Conservation (phyloP, 2,113 vertebrate species). For the Clarias magur region DNA sequence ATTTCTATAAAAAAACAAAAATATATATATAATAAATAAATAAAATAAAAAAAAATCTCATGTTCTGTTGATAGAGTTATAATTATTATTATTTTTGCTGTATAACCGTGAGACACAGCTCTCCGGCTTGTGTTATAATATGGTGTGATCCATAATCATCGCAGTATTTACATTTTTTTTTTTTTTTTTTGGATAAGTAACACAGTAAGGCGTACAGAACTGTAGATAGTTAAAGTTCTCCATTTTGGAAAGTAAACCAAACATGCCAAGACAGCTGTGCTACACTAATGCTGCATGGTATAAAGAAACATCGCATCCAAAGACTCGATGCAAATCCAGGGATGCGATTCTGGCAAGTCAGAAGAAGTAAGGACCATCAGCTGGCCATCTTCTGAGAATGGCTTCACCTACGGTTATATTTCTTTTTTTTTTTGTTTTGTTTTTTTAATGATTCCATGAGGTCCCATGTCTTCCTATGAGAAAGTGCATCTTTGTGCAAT, state of each 20-base stretch:
- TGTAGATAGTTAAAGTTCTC: neutral
- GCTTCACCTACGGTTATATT: neutral
- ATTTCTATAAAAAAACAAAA: neutral
- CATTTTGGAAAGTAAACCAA: conserved; percentile 9
- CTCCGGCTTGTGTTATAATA: neutral
- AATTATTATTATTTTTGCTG: neutral
- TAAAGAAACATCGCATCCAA: neutral
- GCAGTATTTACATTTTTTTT: neutral
- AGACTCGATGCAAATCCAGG: neutral
- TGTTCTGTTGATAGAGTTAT: neutral
- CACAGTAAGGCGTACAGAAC: neutral
- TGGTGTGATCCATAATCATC: neutral
- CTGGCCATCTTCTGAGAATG: neutral
- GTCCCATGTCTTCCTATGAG: conserved; percentile 24
- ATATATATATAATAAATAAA: too few species aligned
- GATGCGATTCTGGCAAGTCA: neutral
- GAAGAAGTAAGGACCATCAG: neutral
- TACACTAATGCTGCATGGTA: conserved; percentile 2
- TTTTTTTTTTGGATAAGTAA: neutral
- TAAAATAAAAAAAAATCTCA: neutral
- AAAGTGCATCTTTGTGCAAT: conserved; percentile 42
- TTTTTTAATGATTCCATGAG: neutral
- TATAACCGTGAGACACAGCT: neutral
- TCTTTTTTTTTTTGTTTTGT: neutral
- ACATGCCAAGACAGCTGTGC: conserved; percentile 3